phyloP scores from a whole-genome alignment of 2,888 invertebrate species.

The Tanytarsus gracilentus region DNA sequence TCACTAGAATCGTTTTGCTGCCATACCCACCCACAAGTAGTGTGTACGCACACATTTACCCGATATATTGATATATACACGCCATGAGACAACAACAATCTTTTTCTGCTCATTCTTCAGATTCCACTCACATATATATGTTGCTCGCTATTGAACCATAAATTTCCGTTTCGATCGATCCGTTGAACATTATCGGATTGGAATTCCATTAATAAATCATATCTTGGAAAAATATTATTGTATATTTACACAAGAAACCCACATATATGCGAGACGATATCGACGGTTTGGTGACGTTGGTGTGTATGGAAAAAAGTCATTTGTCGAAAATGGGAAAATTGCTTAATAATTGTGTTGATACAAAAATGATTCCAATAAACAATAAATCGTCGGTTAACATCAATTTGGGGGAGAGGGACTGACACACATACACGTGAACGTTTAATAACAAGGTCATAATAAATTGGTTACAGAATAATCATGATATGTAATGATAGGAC shows the following conservation, averaged over 20 bases:
- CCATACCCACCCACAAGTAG: too few relatives aligned
- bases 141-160: constrained; percentile 5
- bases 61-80: too few relatives aligned
- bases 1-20: too few relatives aligned
- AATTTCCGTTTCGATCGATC: constrained; percentile 17
- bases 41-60: too few relatives aligned
- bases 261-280: too few relatives aligned
- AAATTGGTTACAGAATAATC: too few relatives aligned
- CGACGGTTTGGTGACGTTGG: background rate
- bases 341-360: constrained; percentile 7
- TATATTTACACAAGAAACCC: background rate
- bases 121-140: too few relatives aligned
- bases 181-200: constrained; percentile 17
- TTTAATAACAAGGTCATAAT: too few relatives aligned
- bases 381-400: background rate
- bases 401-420: too few relatives aligned
- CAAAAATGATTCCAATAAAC: constrained; percentile 3
- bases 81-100: too few relatives aligned
- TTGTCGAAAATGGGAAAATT: background rate
- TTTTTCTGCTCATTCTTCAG: too few relatives aligned
- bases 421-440: background rate
- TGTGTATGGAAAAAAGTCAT: background rate
- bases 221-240: background rate
- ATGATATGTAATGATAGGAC: too few relatives aligned
- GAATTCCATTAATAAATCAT: constrained; percentile 27